Conservation (phyloP, 2,113 vertebrate species). For the Xyliphius kryptos region DNA sequence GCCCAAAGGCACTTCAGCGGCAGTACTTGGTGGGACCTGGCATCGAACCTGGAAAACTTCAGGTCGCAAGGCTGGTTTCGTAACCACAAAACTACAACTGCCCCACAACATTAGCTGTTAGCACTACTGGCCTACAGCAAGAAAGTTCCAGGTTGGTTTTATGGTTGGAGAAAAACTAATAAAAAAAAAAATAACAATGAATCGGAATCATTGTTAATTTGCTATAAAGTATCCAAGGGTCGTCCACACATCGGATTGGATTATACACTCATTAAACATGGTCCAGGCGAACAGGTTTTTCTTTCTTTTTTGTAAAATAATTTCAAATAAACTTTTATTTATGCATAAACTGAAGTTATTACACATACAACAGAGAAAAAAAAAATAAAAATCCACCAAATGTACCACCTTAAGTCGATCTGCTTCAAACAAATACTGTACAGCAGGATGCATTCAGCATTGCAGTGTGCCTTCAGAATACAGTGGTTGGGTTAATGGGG, state of each 20-base stretch:
- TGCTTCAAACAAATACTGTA: slow-evolving; percentile 51
- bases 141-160: too few relatives aligned
- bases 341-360: slow-evolving; percentile 69
- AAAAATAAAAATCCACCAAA: slow-evolving; percentile 48
- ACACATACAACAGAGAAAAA: slow-evolving; percentile 67
- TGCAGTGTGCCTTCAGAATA: slow-evolving; percentile 52
- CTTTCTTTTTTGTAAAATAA: slow-evolving; percentile 65
- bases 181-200: too few relatives aligned
- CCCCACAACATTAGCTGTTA: not conserved
- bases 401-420: slow-evolving; percentile 53
- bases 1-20: too few relatives aligned
- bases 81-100: too few relatives aligned
- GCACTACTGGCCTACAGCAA: not conserved
- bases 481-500: slow-evolving; percentile 44
- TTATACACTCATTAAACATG: slow-evolving; percentile 18
- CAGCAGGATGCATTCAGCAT: slow-evolving; percentile 43
- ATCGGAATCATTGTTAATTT: too few relatives aligned
- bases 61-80: too few relatives aligned
- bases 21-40: too few relatives aligned
- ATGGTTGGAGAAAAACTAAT: too few relatives aligned
- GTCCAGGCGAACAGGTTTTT: slow-evolving; percentile 1
- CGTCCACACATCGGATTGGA: too few relatives aligned
- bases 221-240: too few relatives aligned
- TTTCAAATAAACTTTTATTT: slow-evolving; percentile 73
- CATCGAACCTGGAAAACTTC: too few relatives aligned